Evolutionary conservation across 2,797 vertebrate genomes (phyloP).

Genomic region (Ispidina picta): DNA sequence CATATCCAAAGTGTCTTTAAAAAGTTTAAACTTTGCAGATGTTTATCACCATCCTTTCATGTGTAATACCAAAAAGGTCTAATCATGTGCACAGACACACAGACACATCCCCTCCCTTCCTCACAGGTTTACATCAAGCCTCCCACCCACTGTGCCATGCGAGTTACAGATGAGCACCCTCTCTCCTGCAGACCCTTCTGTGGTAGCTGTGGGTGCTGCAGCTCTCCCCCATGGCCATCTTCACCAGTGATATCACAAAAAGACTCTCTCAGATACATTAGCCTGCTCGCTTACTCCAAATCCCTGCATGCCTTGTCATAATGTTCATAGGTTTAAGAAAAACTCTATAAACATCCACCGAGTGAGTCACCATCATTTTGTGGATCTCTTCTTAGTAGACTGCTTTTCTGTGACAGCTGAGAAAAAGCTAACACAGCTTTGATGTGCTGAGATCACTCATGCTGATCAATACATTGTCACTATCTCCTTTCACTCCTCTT

Average conservation of each 20-base stretch:
- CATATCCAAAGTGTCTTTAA: background rate
- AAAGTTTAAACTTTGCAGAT: background rate
- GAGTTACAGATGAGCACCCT: background rate
- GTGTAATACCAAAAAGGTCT: background rate
- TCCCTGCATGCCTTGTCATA: background rate
- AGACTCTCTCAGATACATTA: background rate
- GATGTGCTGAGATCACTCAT: background rate
- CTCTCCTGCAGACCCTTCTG: accelerated
- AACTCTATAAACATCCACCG: background rate
- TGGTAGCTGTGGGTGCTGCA: accelerated
- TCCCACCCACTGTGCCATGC: accelerated
- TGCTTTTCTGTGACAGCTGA: background rate
- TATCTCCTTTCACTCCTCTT: background rate
- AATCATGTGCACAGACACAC: accelerated
- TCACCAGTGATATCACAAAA: accelerated
- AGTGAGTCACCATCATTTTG: background rate
- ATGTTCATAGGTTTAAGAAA: background rate
- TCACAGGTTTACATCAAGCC: accelerated
- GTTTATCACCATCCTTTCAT: background rate
- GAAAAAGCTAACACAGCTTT: conserved; percentile 15
- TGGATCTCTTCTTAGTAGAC: background rate
- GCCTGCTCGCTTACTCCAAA: background rate
- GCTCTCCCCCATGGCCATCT: background rate
- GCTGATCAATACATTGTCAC: background rate
- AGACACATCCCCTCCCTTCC: accelerated